Evolutionary conservation across 2,113 vertebrate genomes (phyloP).

Genomic region (Rhadina sibilatrix): DNA sequence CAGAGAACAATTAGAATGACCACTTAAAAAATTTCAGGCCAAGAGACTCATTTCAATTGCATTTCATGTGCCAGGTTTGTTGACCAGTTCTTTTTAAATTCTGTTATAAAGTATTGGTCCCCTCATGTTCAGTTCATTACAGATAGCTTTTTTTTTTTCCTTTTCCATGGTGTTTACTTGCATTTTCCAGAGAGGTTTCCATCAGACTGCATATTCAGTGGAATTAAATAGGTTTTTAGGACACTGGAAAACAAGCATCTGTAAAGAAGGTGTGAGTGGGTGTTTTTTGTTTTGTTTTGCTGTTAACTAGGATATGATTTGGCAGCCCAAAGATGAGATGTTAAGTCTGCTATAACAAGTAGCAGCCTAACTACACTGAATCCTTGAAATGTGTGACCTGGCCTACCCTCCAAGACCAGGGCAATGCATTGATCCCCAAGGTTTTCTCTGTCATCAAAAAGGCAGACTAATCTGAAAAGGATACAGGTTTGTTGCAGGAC

Average conservation of each 20-base stretch:
- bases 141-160: neutral
- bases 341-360: neutral
- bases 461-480: neutral
- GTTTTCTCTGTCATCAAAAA: neutral
- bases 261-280: neutral
- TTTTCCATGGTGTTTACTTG: neutral
- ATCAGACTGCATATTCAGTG: neutral
- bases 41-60: neutral
- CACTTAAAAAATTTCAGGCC: neutral
- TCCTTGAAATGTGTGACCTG: neutral
- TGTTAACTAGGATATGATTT: neutral
- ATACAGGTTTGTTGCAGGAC: neutral
- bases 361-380: neutral
- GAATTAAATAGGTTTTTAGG: constrained; percentile 24
- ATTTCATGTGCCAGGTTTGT: neutral
- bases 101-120: neutral
- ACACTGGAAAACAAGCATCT: neutral
- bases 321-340: neutral
- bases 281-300: neutral
- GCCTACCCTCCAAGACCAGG: neutral
- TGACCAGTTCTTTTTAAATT: neutral
- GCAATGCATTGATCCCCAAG: neutral
- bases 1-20: neutral
- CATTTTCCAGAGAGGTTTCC: neutral
- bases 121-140: neutral